These are phyloP conservation scores for Dolichomitus sp. DNA, from an alignment of 2,888 invertebrate species.

Conservation along the genomic window DNA sequence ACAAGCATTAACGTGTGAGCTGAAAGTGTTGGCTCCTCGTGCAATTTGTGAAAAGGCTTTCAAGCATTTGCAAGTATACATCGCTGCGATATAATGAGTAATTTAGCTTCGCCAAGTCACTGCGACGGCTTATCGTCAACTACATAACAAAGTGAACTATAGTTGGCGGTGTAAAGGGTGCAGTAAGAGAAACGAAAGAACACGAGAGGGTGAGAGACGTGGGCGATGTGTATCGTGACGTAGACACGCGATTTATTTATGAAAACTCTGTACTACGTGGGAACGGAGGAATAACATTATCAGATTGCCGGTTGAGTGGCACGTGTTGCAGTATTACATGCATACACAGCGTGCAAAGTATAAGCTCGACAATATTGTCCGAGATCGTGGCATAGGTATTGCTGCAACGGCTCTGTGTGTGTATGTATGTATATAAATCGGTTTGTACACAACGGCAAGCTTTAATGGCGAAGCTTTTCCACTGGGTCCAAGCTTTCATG, in stretches of 20 bases:
- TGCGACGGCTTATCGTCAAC: neutral
- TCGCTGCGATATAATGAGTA: neutral
- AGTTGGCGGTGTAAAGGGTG: neutral
- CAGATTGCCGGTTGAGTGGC: conserved; percentile 12
- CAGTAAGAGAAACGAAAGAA: conserved; percentile 1
- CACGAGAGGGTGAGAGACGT: conserved; percentile 9
- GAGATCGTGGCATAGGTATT: neutral
- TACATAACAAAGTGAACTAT: conserved; percentile 3
- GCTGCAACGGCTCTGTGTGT: neutral
- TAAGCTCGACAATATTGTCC: conserved; percentile 17
- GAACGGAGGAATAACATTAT: conserved; percentile 11
- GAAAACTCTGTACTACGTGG: neutral
- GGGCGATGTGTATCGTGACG: conserved; percentile 33
- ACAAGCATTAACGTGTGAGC: conserved; percentile 11
- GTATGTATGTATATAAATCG: neutral
- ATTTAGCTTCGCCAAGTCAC: neutral
- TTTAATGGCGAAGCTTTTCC: neutral
- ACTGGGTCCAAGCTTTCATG: neutral
- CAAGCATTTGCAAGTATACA: neutral
- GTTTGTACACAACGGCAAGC: neutral
- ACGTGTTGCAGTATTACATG: conserved; percentile 4
- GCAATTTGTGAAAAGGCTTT: neutral
- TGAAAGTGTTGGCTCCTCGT: conserved; percentile 15
- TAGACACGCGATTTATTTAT: conserved; percentile 42
- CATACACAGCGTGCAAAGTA: conserved; percentile 4